Conservation (phyloP, 2,888 invertebrate species). For the Andrena dorsata region DNA sequence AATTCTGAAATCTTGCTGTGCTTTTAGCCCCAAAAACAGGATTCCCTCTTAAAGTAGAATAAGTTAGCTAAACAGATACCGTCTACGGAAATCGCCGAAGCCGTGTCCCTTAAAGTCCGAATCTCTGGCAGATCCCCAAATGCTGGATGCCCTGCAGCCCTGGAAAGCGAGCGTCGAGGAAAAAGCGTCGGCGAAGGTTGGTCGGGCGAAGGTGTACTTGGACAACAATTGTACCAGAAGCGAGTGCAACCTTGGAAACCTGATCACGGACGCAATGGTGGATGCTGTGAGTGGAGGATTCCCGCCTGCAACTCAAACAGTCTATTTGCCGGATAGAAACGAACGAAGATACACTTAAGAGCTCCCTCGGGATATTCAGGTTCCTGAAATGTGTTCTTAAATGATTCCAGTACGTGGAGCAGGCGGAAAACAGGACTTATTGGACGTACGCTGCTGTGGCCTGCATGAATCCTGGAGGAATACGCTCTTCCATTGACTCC, state of each 20-base stretch:
- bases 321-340: background rate
- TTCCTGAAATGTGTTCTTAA: background rate
- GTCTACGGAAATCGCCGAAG: background rate
- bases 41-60: too few relatives aligned
- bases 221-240: slow-evolving; percentile 86
- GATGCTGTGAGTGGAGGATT: slow-evolving; percentile 86
- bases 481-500: slow-evolving; percentile 89
- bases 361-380: background rate
- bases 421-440: slow-evolving; percentile 83
- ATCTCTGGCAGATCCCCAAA: slow-evolving; percentile 86
- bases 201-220: slow-evolving; percentile 87
- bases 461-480: slow-evolving; percentile 89
- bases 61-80: background rate
- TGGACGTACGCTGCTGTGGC: slow-evolving; percentile 91
- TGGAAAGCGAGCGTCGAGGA: slow-evolving; percentile 88
- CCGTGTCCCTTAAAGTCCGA: background rate
- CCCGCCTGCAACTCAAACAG: background rate
- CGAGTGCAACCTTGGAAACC: slow-evolving; percentile 92
- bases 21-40: too few relatives aligned
- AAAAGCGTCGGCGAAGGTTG: slow-evolving; percentile 87
- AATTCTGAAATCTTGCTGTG: too few relatives aligned
- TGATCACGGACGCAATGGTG: slow-evolving; percentile 90
- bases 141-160: slow-evolving; percentile 87
- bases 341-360: background rate
- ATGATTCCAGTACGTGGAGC: slow-evolving; percentile 85